Conservation (phyloP, 2,888 invertebrate genomes). For the Drosophila atroscutellata region DNA sequence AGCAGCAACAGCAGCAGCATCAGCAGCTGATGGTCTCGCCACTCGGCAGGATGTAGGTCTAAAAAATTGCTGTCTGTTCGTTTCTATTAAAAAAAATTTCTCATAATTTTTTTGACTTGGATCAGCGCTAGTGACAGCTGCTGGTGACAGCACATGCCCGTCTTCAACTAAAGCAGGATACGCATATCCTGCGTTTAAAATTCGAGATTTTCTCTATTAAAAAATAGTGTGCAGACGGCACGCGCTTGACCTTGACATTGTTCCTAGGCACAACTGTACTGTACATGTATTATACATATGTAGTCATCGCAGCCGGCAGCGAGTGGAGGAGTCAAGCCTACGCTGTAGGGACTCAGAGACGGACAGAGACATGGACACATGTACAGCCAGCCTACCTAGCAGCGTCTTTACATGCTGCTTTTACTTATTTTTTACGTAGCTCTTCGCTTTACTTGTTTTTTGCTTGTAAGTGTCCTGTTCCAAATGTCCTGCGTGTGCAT, state of each 20-base stretch:
- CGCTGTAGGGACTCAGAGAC: slow-evolving; percentile 7
- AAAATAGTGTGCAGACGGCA: slow-evolving; percentile 62
- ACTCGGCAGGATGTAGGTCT: slow-evolving; percentile 40
- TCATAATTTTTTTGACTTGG: slow-evolving; percentile 54
- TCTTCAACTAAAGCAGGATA: slow-evolving; percentile 69
- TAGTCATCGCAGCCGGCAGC: slow-evolving; percentile 39
- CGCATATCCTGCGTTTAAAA: slow-evolving; percentile 73
- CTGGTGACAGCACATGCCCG: slow-evolving; percentile 60
- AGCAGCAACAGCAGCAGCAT: slow-evolving; percentile 24
- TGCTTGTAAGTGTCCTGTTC: slow-evolving; percentile 66
- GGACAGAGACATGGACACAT: slow-evolving; percentile 19
- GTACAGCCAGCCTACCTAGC: slow-evolving; percentile 36
- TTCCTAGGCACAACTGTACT: slow-evolving; percentile 52
- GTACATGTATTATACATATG: slow-evolving; percentile 31
- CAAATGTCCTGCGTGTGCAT: slow-evolving; percentile 69
- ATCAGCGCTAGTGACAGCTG: slow-evolving; percentile 71
- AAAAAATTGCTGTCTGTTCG: slow-evolving; percentile 16
- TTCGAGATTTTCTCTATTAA: slow-evolving; percentile 76
- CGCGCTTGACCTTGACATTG: slow-evolving; percentile 76
- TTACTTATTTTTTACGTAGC: slow-evolving; percentile 52
- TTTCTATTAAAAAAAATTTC: slow-evolving; percentile 58
- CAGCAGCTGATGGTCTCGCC: slow-evolving; percentile 31
- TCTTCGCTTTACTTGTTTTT: slow-evolving; percentile 52
- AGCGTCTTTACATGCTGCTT: slow-evolving; percentile 39
- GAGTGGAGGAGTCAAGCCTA: slow-evolving; percentile 53